Base-by-base conservation (phyloP, 1,140 invertebrate species). In the Rhynchophorus ferrugineus region DNA sequence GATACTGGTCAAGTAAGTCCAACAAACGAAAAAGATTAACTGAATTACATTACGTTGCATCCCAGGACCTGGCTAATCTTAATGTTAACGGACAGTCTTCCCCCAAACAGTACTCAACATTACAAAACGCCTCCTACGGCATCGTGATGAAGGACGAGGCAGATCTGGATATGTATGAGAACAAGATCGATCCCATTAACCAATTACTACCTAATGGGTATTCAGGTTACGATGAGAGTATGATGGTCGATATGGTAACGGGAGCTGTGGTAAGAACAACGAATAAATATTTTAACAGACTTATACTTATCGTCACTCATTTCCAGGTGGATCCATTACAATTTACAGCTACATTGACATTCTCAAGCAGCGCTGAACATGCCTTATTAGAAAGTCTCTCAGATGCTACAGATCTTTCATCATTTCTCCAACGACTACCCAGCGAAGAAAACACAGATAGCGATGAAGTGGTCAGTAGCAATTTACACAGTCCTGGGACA, bases 51-150 rank as follows among this genome's bases (percentile, higher is more conserved):
- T n/a, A n/a, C n/a, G n/a, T n/a, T n/a, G n/a, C 13, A 14, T 37
- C 37, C 34, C 9, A 52, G 57, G 76, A 79, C 29, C 69, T 78
- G 16, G 68, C 18, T 62, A 76, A 61, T 71, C 70, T 63, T 60
- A 69, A 75, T 68, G 68, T 77, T 54, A 73, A 62, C 7, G 65
- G 64, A 3, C 64, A 74, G 45, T 65, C 62, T 35, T 64, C 66
- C 33, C 16, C 76, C 70, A 64, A 87, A 67, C 80, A 89, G 69
- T 89, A 87, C 73, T 81, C 85, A 6, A 69, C 89, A 38, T 70
- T 89, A 64, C 87, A 90, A 70, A 89, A 89, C 61, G 85, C 86
- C 13, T 80, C 84, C 1, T 89, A 89, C 50, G 85, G 3, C 69
- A 88, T 50, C 69, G 85, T 50, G 78, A 84, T 43, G 69, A 87